Evolutionary conservation across 2,888 invertebrate genomes (phyloP).

Genomic region (Plebejus anna): DNA sequence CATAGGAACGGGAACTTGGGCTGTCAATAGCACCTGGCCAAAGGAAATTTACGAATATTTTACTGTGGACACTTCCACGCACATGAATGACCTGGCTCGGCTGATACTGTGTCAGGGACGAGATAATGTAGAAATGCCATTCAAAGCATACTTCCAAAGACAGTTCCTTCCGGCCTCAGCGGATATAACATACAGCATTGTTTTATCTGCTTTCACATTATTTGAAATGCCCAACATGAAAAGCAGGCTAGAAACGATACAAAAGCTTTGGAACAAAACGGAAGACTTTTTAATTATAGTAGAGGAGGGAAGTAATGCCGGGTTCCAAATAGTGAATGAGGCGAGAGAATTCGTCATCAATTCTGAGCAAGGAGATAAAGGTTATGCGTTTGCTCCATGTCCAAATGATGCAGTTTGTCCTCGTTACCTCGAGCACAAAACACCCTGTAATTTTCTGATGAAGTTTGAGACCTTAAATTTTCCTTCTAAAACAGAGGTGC

Average conservation of each 20-base stretch:
- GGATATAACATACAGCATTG: conserved; percentile 85
- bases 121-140: conserved; percentile 78
- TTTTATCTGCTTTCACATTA: conserved; percentile 88
- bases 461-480: conserved; percentile 80
- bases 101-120: conserved; percentile 84
- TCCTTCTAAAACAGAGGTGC: conserved; percentile 59
- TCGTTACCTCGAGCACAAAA: conserved; percentile 79
- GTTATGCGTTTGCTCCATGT: conserved; percentile 91
- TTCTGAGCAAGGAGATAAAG: conserved; percentile 60
- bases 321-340: conserved; percentile 90
- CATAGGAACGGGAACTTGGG: conserved; percentile 92
- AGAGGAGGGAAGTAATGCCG: conserved; percentile 91
- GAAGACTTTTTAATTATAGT: conserved; percentile 89
- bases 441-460: conserved; percentile 89
- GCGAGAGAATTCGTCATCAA: conserved; percentile 89
- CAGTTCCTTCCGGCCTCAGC: conserved; percentile 88
- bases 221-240: conserved; percentile 87
- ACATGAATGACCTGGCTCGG: conserved; percentile 91
- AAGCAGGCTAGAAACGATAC: conserved; percentile 83
- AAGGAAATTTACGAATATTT: conserved; percentile 88
- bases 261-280: conserved; percentile 93
- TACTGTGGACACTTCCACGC: conserved; percentile 88
- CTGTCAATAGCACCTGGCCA: conserved; percentile 86
- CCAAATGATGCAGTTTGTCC: conserved; percentile 92
- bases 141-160: conserved; percentile 85